Evolutionary conservation across 2,888 invertebrate species (phyloP), one percentile per base, ranked within the genome.

Genomic region (Alsophila aescularia): DNA sequence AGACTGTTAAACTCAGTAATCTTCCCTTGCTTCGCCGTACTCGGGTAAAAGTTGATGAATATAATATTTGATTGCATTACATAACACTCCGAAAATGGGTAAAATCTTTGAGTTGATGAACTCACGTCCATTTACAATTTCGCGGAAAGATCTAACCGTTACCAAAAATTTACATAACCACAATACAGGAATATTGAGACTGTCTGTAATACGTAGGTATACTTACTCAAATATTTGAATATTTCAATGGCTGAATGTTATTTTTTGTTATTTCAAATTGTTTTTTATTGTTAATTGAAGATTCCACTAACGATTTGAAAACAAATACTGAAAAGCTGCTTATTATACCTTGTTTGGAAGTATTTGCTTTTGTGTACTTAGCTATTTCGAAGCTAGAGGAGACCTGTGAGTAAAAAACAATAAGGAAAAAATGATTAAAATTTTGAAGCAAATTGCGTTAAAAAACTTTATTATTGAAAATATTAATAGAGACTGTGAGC

Each of bases 131-230:
- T 40, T 55, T 55, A 50, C n/a, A 45, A 50, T 51, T 55, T 55
- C 50, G 44, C 55, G 50, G 55, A 63, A 57, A 36, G 29, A 43
- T 41, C 37, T 32, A 14, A 58, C 60, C 49, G 60, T 64, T 60
- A 60, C 21, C 12, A 13, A 48, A n/a, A 49, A 64, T 63, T 60
- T 47, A 37, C 60, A 60, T 60, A 60, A 37, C 29, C 35, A 50
- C 45, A 55, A 50, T 31, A 24, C 43, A 43, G n/a, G 14, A 43
- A 42, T 35, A 36, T 36, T 14, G 13, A 50, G 35, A 37, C 37
- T 49, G 16, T 16, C 34, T 27, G 9, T 27, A n/a, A n/a, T n/a
- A n/a, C 13, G 37, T 12, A 13, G 7, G 15, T 9, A 35, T 32
- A 4, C 13, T 1, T 13, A 13, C 13, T 5, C 2, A 13, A 32